These are phyloP conservation scores for Macropodus opercularis DNA, from an alignment of 2,797 vertebrate species.

Conservation along the genomic window DNA sequence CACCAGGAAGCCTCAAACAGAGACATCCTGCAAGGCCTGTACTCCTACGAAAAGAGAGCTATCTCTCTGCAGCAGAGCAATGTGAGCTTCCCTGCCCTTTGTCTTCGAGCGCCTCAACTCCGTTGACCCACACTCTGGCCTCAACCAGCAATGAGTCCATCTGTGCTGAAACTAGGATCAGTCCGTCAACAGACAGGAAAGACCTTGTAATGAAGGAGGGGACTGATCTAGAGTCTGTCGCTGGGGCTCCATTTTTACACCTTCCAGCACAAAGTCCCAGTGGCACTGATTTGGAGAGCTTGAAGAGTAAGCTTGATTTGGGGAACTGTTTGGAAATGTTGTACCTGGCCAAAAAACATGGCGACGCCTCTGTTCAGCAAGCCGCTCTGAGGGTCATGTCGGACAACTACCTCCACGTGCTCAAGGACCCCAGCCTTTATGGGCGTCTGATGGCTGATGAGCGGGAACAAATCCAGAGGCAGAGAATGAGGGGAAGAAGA, in stretches of 20 bases:
- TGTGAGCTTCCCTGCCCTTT: constrained; percentile 77
- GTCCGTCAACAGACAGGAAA: constrained; percentile 39
- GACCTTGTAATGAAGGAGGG: constrained; percentile 10
- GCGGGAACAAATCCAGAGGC: constrained; percentile 85
- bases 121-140: not conserved
- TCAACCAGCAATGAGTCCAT: constrained; percentile 26
- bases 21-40: constrained; percentile 48
- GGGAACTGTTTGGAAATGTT: constrained; percentile 90
- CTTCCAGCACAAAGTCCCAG: constrained; percentile 43
- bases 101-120: constrained; percentile 2
- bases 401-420: constrained; percentile 91
- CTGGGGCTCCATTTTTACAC: constrained; percentile 68
- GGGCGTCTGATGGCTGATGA: constrained; percentile 84
- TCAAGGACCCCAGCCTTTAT: constrained; percentile 85
- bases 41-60: constrained; percentile 81
- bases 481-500: constrained; percentile 80
- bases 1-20: constrained; percentile 34
- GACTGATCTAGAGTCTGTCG: constrained; percentile 56
- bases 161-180: constrained; percentile 21
- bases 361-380: constrained; percentile 75
- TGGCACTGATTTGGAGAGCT: constrained; percentile 65
- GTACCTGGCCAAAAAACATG: constrained; percentile 84
- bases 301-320: constrained; percentile 83
- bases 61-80: constrained; percentile 79
- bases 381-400: constrained; percentile 91